phyloP scores from a whole-genome alignment of 2,113 vertebrate genomes.

The Burhinus bistriatus region DNA sequence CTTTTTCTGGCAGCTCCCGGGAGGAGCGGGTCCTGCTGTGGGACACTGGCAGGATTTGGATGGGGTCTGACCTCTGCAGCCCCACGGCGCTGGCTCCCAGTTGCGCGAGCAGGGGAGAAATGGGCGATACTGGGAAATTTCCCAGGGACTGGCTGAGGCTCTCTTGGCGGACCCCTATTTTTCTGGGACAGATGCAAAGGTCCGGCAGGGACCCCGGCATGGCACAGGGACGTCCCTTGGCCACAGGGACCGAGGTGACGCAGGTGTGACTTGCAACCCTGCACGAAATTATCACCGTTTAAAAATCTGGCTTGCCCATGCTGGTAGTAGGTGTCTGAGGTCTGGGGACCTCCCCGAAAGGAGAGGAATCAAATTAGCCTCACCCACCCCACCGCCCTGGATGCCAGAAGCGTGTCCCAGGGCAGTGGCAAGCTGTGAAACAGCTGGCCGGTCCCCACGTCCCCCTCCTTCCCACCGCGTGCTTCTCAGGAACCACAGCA shows the following conservation, averaged over 20 bases:
- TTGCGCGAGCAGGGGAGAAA: not conserved
- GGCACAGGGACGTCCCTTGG: not conserved
- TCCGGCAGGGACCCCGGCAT: fast-evolving
- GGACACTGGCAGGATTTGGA: no score
- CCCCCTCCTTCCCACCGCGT: not conserved
- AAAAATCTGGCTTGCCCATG: not conserved
- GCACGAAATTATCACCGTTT: not conserved
- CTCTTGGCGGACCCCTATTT: fast-evolving
- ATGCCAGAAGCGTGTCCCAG: not conserved
- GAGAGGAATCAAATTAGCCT: not conserved
- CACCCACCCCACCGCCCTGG: not conserved
- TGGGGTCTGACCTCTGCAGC: not conserved
- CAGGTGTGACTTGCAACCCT: not conserved
- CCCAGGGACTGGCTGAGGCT: not conserved
- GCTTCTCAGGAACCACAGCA: not conserved
- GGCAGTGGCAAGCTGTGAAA: not conserved
- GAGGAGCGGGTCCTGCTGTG: not conserved
- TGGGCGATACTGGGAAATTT: not conserved
- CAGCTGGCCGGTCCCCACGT: fast-evolving
- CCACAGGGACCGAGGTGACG: fast-evolving
- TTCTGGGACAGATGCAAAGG: not conserved
- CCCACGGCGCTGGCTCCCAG: not conserved
- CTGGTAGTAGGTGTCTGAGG: not conserved
- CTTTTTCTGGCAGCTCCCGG: not conserved
- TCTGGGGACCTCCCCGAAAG: no score